Evolutionary conservation across 2,113 vertebrate species (phyloP).

Genomic region (Ovis canadensis): DNA sequence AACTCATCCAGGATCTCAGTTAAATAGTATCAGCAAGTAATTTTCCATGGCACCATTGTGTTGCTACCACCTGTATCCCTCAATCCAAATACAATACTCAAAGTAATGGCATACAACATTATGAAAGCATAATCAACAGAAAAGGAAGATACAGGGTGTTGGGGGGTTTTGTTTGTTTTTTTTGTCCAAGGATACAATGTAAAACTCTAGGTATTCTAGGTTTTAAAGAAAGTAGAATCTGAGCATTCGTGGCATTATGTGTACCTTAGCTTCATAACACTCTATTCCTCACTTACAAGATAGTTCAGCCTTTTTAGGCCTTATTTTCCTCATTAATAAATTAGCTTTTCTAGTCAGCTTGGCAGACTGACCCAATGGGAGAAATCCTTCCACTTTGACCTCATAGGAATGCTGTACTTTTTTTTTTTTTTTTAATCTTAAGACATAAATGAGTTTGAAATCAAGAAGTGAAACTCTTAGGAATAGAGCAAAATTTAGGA

Average conservation of each 20-base stretch:
- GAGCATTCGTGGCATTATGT: neutral
- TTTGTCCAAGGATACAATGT: neutral
- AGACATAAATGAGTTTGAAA: neutral
- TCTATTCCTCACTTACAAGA: neutral
- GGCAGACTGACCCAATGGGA: neutral
- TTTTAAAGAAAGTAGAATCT: neutral
- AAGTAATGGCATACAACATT: neutral
- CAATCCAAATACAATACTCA: neutral
- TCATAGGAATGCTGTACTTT: neutral
- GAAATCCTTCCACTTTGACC: neutral
- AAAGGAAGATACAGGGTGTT: neutral
- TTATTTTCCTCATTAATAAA: neutral
- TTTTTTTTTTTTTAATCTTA: neutral
- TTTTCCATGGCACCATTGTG: neutral
- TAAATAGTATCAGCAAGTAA: neutral
- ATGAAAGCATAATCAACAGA: neutral
- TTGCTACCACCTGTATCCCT: neutral
- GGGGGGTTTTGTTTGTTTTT: neutral
- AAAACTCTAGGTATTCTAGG: neutral
- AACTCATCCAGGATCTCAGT: neutral
- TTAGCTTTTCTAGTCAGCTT: neutral
- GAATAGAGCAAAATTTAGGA: neutral
- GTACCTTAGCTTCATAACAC: neutral
- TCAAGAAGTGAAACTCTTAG: neutral
- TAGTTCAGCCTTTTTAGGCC: neutral